Percentiles rank a stretch among this genome's conserved stretches.
These are phyloP conservation scores for Mionectes olivaceus DNA, from an alignment of 2,797 vertebrate genomes.

Conservation along the genomic window DNA sequence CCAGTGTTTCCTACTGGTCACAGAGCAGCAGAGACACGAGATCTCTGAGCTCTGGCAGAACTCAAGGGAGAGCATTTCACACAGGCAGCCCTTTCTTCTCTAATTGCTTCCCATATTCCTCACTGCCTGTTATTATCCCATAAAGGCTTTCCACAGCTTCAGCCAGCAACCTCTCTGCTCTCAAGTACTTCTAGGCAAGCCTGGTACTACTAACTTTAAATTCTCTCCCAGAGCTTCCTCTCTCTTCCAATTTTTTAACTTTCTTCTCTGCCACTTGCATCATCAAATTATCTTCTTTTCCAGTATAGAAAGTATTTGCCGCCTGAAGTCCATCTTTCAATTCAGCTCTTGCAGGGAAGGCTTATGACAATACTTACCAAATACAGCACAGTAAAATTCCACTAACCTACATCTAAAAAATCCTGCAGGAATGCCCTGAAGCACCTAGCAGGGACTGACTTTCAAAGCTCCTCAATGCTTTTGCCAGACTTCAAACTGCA, in stretches of 20 bases:
- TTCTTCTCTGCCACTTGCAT: not conserved
- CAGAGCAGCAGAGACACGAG: not conserved
- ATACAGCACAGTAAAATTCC: not conserved
- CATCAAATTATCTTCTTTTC: not conserved
- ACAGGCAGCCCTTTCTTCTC: not conserved
- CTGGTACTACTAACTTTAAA: not conserved
- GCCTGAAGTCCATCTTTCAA: not conserved
- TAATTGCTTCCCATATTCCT: not conserved
- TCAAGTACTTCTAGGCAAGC: not conserved
- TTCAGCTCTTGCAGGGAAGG: not conserved
- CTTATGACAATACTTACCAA: not conserved
- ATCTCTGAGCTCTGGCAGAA: not conserved
- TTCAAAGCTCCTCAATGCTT: not conserved
- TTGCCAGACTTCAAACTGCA: not conserved
- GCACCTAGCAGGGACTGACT: not conserved
- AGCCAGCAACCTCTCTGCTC: not conserved
- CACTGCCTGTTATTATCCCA: not conserved
- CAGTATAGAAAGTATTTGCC: not conserved
- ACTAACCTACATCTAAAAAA: not conserved
- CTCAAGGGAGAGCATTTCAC: not conserved
- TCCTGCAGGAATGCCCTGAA: not conserved
- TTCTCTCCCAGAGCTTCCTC: not conserved
- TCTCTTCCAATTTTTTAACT: not conserved
- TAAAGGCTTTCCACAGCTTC: not conserved
- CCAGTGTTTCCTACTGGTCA: not conserved